Evolutionary conservation across 1,140 invertebrate genomes (phyloP), one percentile per base, ranked within the genome.

Genomic region (Eubasilissa regina): DNA sequence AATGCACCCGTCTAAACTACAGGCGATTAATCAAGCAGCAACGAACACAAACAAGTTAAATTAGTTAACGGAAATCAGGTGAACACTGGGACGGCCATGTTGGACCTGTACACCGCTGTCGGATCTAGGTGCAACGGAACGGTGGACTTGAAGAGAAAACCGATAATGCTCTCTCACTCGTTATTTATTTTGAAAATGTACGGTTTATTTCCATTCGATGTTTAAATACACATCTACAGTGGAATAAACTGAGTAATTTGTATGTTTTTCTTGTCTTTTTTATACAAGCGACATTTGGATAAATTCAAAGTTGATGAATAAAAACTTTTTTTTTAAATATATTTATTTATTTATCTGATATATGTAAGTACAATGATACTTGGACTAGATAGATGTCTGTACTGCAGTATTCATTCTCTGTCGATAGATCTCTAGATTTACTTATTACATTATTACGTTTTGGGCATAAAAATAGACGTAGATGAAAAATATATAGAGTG

Each of bases 61-160:
- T 81, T 81, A 73, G 80, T 81, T 73, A 66, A 64, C 60, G 76
- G 80, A 78, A 81, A 81, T 81, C 80, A 81, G 76, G 76, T 78
- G 80, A 43, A 77, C 75, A n/a, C 35, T 64, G 19, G 25, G 10
- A n/a, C 60, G 19, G 60, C 60, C 60, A 64, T 64, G 35, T 64
- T 64, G 60, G 25, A 64, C n/a, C 25, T 25, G 60, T 25, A 19
- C 19, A n/a, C 35, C 3, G 19, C 35, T 64, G 60, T 44, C 25
- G 60, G 60, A 13, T 25, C 60, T 64, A 9, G 60, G 35, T 25
- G 60, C 60, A 64, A 12, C 60, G 25, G 60, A 25, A 64, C 25
- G 35, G n/a, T 64, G 60, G 35, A 64, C 35, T 21, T 64, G 60
- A 64, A 64, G 60, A 64, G 60, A 64, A 64, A 64, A 64, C 60